Base-by-base conservation (phyloP, 92 coral and sea anemone species). In the Zoanthus gigantus region DNA sequence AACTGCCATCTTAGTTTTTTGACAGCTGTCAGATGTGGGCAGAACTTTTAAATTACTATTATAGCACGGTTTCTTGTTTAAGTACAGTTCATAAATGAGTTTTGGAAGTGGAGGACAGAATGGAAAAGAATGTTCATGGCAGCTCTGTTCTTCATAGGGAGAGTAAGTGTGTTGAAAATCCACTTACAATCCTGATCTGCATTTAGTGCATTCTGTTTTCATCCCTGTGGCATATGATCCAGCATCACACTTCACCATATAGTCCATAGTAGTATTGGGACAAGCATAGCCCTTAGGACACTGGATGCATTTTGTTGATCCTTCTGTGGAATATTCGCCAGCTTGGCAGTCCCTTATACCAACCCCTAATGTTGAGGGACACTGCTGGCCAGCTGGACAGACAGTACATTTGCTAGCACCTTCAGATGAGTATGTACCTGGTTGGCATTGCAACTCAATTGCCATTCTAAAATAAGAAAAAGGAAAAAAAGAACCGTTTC, bases 261-360 rank as follows among this genome's bases (percentile, higher is more conserved):
- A 92, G 82, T 95, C 93, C 17, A 96, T 97, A 3, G 96, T 84
- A 54, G 93, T 95, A 47, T 87, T 86, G 14, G 99, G 96, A 79
- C 99, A 97, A 8, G 97, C 97, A 75, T 69, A 97, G 16, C 99
- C 99, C 60, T 88, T 97, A 4, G 99, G 99, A 34, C 99, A 97
- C 7, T 81, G 44, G 37, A 96, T 95, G 60, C 99, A 97, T 0
- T 47, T 56, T 57, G 92, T 90, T 3, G 93, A 89, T 10, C 92
- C 93, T 32, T 97, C 99, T 31, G 89, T 87, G 18, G 99, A 93
- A 87, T 86, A 97, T 67, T 92, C 95, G 16, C 99, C 99, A 10
- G 92, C 87, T 8, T 58, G 47, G 72, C 99, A 97, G 11, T 93
- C 90, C 54, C 94, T 95, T 58, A 92, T 93, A 9, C 93, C 91